phyloP scores from a whole-genome alignment of 2,113 vertebrate species.

The Azemiops feae region DNA sequence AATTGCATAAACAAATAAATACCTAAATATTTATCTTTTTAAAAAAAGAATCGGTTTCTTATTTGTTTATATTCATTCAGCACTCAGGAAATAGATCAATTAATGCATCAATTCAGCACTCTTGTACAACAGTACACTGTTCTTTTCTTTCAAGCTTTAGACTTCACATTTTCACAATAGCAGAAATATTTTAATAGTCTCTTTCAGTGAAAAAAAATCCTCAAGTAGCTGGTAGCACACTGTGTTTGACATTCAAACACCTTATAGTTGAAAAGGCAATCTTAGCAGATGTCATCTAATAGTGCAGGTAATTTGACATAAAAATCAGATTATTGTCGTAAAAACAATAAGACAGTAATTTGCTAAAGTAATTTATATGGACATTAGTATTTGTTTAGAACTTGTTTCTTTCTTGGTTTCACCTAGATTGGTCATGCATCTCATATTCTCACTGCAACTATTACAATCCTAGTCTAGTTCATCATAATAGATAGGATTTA shows the following conservation, averaged over 20 bases:
- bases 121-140: background rate
- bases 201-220: conserved; percentile 24
- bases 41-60: background rate
- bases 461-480: background rate
- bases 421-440: background rate
- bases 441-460: background rate
- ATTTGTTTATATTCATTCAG: fast-evolving
- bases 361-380: background rate
- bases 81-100: background rate
- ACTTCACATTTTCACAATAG: background rate
- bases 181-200: background rate
- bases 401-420: background rate
- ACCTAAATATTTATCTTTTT: background rate
- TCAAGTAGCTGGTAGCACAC: background rate
- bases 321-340: background rate
- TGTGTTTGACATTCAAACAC: conserved; percentile 31
- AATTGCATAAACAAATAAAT: background rate
- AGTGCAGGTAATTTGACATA: background rate
- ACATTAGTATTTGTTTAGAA: background rate
- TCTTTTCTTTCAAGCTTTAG: background rate
- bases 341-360: background rate
- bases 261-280: conserved; percentile 5
- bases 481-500: background rate
- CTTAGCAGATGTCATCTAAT: background rate
- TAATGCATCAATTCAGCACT: background rate